Evolutionary conservation across 37 sponge, comb jelly and placozoan species (phyloP), one percentile per base, ranked within the genome.

Genomic region (Beroe ovata): DNA sequence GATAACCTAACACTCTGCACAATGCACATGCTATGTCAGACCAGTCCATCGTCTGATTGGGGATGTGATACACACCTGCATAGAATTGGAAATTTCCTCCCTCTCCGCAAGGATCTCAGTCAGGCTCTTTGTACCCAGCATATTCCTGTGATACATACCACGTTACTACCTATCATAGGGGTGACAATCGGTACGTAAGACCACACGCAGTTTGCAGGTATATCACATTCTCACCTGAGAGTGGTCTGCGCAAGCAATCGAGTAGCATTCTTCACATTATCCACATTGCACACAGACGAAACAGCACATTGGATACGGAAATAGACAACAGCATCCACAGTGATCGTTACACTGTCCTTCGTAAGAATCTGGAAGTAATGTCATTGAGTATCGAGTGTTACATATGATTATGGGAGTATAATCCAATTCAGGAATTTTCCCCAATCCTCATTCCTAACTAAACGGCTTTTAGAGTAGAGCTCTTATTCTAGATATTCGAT

Each of bases 241-340:
- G 95, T 96, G 37, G 97, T 96, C 92, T 98, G 96, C 40, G 97
- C 96, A 33, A 98, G 91, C 1, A 96, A 93, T 25, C 91, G 61
- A 0, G 99, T 98, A 29, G 94, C 94, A 23, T 61, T 64, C 21
- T 90, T 77, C 11, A 91, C 93, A 91, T 93, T 89, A 36, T 60
- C 62, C 35, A 94, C 84, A 41, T 94, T 95, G 39, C 89, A 93
- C 33, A 95, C 91, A 6, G 95, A 89, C 36, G 92, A 72, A 40
- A 93, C 88, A 2, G 96, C 94, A 59, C 94, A 88, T 6, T 39
- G 60, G 63, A 97, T 93, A 22, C 92, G 89, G 62, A 89, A 97
- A 91, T 94, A 93, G 33, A 97, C 93, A 28, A 97, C 94, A 0
- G 96, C 99, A 91, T 95, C 99, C 29, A 97, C 99, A 29, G 92